phyloP scores from a whole-genome alignment of 2,888 invertebrate species.

The Phortica okadai region DNA sequence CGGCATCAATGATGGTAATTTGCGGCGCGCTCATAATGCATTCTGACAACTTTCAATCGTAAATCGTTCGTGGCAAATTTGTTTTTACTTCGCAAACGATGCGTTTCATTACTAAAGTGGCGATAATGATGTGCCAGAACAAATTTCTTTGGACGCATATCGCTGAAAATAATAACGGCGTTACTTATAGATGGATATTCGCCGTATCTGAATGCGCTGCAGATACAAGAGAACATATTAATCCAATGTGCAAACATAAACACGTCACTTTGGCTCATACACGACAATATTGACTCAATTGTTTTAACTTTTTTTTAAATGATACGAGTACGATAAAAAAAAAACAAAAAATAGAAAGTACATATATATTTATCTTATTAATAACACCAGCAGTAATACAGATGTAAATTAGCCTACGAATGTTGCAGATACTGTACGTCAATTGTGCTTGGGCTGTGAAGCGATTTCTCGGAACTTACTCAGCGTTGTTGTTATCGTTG shows the following conservation, averaged over 20 bases:
- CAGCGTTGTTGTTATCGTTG: neutral
- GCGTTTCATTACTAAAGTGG: no score
- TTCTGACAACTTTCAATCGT: no score
- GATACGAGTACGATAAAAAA: conserved; percentile 36
- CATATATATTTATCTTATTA: conserved; percentile 6
- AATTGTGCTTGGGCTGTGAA: neutral
- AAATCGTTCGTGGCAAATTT: no score
- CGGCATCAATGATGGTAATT: no score
- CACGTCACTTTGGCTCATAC: conserved; percentile 51
- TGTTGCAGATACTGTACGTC: neutral
- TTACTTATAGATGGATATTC: no score
- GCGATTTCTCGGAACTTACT: conserved; percentile 19
- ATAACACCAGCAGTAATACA: conserved; percentile 9
- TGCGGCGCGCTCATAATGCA: no score
- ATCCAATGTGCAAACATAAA: conserved; percentile 55
- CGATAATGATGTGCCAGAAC: no score
- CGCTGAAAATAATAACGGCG: no score
- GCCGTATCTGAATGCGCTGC: neutral
- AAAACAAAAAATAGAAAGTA: neutral
- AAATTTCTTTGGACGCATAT: no score
- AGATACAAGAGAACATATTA: conserved; percentile 49
- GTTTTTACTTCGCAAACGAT: no score
- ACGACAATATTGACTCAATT: conserved; percentile 59
- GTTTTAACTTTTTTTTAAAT: conserved; percentile 38
- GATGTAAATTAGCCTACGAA: conserved; percentile 19